Percentiles rank a stretch among this genome's conserved stretches.
Conservation (phyloP, 2,797 vertebrate genomes). For the Sebastolobus alascanus region DNA sequence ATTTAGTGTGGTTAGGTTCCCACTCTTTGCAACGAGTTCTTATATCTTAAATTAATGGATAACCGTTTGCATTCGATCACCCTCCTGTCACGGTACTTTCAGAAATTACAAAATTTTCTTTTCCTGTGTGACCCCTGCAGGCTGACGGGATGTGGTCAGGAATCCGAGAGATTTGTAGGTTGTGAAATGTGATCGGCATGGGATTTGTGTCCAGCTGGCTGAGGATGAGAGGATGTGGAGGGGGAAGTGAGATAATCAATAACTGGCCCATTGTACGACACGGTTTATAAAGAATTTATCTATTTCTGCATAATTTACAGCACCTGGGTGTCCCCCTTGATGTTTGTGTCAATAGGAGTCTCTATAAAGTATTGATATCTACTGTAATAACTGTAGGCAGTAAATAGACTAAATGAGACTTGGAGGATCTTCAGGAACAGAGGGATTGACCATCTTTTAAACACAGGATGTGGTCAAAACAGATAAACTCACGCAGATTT, state of each 20-base stretch:
- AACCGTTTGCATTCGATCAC: background rate
- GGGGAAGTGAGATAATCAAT: constrained; percentile 54
- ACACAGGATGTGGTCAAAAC: constrained; percentile 41
- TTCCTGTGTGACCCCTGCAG: background rate
- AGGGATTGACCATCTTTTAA: constrained; percentile 37
- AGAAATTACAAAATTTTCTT: constrained; percentile 3
- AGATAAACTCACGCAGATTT: constrained; percentile 39
- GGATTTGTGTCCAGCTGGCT: constrained; percentile 57
- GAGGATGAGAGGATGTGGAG: constrained; percentile 19
- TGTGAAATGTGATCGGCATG: constrained; percentile 50
- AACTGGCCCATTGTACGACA: background rate
- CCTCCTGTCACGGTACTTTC: background rate
- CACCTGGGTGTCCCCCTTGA: background rate
- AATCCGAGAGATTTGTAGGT: constrained; percentile 18
- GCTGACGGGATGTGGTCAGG: constrained; percentile 27
- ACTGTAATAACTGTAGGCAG: background rate
- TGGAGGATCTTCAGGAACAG: constrained; percentile 35
- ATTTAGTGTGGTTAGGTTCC: background rate
- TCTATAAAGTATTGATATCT: constrained; percentile 10
- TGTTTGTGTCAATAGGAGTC: background rate
- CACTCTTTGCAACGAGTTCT: background rate
- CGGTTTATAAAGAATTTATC: constrained; percentile 3
- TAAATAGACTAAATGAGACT: constrained; percentile 16
- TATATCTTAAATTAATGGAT: background rate
- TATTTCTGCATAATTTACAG: constrained; percentile 30